phyloP scores from a whole-genome alignment of 1,140 invertebrate genomes.

The Drosophila nannoptera region DNA sequence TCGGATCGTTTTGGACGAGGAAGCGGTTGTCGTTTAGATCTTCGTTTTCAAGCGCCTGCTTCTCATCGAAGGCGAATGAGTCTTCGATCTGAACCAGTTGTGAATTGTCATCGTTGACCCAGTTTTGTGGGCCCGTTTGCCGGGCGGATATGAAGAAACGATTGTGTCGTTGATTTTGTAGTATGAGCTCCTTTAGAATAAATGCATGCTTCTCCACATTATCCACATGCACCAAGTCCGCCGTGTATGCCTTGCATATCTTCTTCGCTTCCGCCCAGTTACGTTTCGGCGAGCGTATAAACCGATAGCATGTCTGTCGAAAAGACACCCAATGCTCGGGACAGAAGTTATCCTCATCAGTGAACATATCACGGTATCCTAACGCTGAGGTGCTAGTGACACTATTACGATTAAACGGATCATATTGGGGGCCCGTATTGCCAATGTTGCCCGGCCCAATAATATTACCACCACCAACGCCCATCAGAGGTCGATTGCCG shows the following conservation, averaged over 20 bases:
- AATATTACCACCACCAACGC: constrained; percentile 38
- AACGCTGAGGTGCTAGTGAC: constrained; percentile 4
- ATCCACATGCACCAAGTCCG: constrained; percentile 89
- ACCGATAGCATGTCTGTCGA: constrained; percentile 90
- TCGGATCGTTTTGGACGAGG: constrained; percentile 61
- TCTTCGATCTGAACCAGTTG: constrained; percentile 89
- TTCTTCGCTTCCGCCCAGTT: constrained; percentile 87
- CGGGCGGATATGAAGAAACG: constrained; percentile 91
- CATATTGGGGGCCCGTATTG: constrained; percentile 54
- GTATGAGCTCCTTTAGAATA: constrained; percentile 87
- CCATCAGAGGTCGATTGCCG: constrained; percentile 38
- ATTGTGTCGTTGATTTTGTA: constrained; percentile 90
- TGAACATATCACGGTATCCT: constrained; percentile 60
- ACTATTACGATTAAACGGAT: constrained; percentile 68
- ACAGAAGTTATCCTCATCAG: constrained; percentile 81
- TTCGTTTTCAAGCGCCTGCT: constrained; percentile 64
- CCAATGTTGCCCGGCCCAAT: constrained; percentile 41
- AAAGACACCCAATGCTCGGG: constrained; percentile 90
- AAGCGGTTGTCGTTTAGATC: constrained; percentile 76
- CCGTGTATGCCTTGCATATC: constrained; percentile 89
- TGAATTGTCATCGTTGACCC: constrained; percentile 92
- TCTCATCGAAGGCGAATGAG: constrained; percentile 85
- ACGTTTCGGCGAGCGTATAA: constrained; percentile 90
- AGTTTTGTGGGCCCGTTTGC: constrained; percentile 86
- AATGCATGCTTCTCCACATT: constrained; percentile 92